Evolutionary conservation across 2,113 vertebrate genomes (phyloP).

Genomic region (Rattus rattus): DNA sequence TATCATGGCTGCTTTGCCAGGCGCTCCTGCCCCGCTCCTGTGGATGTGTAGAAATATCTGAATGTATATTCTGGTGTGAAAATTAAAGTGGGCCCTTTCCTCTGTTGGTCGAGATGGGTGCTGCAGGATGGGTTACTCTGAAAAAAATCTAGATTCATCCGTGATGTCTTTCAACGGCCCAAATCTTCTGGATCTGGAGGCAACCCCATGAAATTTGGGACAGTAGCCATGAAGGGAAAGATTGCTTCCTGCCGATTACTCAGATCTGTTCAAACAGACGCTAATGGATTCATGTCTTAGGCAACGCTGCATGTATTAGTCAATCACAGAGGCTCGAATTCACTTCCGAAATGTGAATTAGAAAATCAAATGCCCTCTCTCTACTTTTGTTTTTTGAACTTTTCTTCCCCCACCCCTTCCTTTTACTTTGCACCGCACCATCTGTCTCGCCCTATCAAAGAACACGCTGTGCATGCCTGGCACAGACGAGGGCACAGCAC

Average conservation of each 20-base stretch:
- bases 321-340: constrained; percentile 80
- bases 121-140: constrained; percentile 51
- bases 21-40: neutral
- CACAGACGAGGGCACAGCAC: constrained; percentile 82
- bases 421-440: constrained; percentile 72
- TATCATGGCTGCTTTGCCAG: constrained; percentile 82
- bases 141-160: constrained; percentile 69
- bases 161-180: constrained; percentile 66
- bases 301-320: constrained; percentile 86
- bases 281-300: constrained; percentile 85
- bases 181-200: constrained; percentile 78
- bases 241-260: constrained; percentile 87
- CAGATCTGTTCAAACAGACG: constrained; percentile 87
- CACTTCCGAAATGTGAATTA: constrained; percentile 77
- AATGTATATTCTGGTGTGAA: constrained; percentile 41
- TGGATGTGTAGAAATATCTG: neutral
- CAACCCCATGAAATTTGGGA: constrained; percentile 84
- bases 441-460: constrained; percentile 79
- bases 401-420: constrained; percentile 50
- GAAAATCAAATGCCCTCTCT: constrained; percentile 75
- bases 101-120: constrained; percentile 47
- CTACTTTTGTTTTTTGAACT: neutral
- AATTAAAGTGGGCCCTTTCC: constrained; percentile 63
- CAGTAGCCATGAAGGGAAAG: constrained; percentile 86
- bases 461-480: constrained; percentile 79